A percentile compares a stretch with the other conserved stretches of the same genome.
Evolutionary conservation across 2,113 vertebrate species (phyloP).

Genomic region (Varanus komodoensis): DNA sequence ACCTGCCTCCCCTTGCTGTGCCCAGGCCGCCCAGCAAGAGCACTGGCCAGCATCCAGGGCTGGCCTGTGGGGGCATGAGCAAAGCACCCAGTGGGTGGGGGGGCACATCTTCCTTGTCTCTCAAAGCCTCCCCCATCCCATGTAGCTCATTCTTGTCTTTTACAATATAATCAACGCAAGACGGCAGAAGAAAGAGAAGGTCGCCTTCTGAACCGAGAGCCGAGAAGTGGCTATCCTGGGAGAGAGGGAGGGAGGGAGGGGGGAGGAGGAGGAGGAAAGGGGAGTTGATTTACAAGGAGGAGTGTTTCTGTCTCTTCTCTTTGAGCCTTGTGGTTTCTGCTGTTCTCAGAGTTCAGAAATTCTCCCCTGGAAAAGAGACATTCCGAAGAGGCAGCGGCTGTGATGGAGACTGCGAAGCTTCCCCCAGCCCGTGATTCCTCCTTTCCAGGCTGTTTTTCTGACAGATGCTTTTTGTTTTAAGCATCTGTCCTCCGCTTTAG

Average conservation of each 20-base stretch:
- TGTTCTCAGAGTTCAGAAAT: too few species aligned
- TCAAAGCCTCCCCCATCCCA: not conserved
- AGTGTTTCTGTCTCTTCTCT: not conserved
- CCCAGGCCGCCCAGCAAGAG: not conserved
- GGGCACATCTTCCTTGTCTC: too few species aligned
- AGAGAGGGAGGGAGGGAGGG: not conserved
- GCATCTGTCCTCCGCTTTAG: too few species aligned
- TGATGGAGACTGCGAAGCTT: too few species aligned
- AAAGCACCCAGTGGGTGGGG: not conserved
- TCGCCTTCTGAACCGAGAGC: not conserved
- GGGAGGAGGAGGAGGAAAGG: too few species aligned
- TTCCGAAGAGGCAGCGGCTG: too few species aligned
- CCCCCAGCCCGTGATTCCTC: too few species aligned
- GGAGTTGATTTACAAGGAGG: not conserved
- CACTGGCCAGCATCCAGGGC: not conserved
- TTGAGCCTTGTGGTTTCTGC: not conserved
- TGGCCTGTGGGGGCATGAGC: not conserved
- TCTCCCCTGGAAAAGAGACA: too few species aligned
- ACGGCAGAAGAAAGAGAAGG: not conserved
- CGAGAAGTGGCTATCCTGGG: not conserved
- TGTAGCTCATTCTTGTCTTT: slow-evolving; percentile 12
- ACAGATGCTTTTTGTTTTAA: too few species aligned
- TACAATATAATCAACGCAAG: not conserved
- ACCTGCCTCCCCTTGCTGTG: not conserved
- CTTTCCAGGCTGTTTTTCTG: too few species aligned